Conservation (phyloP, 1,140 invertebrate genomes). For the Drosophila sturtevanti region DNA sequence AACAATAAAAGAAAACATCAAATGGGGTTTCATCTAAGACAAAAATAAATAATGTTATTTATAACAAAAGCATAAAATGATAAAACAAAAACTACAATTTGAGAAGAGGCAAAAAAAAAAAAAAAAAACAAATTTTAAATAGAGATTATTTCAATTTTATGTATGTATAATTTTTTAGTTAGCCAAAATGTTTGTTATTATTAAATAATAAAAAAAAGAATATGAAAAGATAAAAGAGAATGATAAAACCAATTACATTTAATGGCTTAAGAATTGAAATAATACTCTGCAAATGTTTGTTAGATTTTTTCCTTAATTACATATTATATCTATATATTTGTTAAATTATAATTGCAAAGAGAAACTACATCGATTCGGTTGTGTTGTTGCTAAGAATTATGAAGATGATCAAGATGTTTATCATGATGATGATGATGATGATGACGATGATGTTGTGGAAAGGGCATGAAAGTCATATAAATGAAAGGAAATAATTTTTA, state of each 20-base stretch:
- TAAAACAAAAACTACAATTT: slow-evolving; percentile 20
- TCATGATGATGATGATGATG: slow-evolving; percentile 4
- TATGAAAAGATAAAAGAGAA: slow-evolving; percentile 3
- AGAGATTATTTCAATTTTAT: slow-evolving; percentile 36
- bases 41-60: slow-evolving; percentile 28
- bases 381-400: slow-evolving; percentile 68
- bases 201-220: slow-evolving; percentile 46
- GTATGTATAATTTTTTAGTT: slow-evolving; percentile 59
- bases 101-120: slow-evolving; percentile 34
- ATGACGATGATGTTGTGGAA: slow-evolving; percentile 2
- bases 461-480: slow-evolving; percentile 31
- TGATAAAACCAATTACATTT: not conserved
- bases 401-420: slow-evolving; percentile 8
- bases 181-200: slow-evolving; percentile 67
- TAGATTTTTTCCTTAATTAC: slow-evolving; percentile 51
- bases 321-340: slow-evolving; percentile 50
- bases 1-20: slow-evolving; percentile 76
- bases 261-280: slow-evolving; percentile 1
- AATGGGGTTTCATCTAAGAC: slow-evolving; percentile 81
- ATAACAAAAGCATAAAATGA: slow-evolving; percentile 8
- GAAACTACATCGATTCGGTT: slow-evolving; percentile 81
- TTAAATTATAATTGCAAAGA: slow-evolving; percentile 51
- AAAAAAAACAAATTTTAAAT: slow-evolving; percentile 27
- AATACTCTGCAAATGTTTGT: slow-evolving; percentile 49
- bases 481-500: slow-evolving; percentile 33